phyloP scores from a whole-genome alignment of 2,797 vertebrate species.

The Benthosema pterotum region DNA sequence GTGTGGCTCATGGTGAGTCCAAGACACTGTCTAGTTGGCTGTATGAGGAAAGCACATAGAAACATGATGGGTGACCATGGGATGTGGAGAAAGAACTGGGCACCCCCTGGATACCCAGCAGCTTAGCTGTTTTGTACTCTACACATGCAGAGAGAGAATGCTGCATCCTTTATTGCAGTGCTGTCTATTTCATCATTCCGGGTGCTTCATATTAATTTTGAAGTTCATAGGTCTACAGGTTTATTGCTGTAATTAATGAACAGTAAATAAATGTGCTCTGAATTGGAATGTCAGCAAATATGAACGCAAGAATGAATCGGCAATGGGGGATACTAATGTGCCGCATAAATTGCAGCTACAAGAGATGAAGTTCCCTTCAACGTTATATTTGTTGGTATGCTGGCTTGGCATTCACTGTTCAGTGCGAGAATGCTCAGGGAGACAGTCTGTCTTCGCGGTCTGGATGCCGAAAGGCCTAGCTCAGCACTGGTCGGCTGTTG shows the following conservation, averaged over 20 bases:
- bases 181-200: slow-evolving; percentile 53
- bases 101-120: neutral
- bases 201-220: slow-evolving; percentile 51
- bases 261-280: too few relatives aligned
- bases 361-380: neutral
- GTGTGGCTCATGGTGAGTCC: too few relatives aligned
- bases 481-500: slow-evolving; percentile 50
- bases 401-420: slow-evolving; percentile 37
- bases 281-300: slow-evolving; percentile 8
- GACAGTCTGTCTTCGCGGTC: slow-evolving; percentile 49
- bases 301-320: neutral
- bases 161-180: slow-evolving; percentile 6
- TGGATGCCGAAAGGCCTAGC: slow-evolving; percentile 43
- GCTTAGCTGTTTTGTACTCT: neutral
- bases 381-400: slow-evolving; percentile 26
- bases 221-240: too few relatives aligned
- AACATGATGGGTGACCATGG: neutral
- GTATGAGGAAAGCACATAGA: neutral
- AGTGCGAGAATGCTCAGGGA: slow-evolving; percentile 35
- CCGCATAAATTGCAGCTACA: slow-evolving; percentile 13
- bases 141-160: neutral
- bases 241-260: too few relatives aligned
- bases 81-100: too few relatives aligned
- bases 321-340: slow-evolving; percentile 8
- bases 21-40: neutral